Conservation (phyloP, 2,888 invertebrate species). For the Formica aserva region DNA sequence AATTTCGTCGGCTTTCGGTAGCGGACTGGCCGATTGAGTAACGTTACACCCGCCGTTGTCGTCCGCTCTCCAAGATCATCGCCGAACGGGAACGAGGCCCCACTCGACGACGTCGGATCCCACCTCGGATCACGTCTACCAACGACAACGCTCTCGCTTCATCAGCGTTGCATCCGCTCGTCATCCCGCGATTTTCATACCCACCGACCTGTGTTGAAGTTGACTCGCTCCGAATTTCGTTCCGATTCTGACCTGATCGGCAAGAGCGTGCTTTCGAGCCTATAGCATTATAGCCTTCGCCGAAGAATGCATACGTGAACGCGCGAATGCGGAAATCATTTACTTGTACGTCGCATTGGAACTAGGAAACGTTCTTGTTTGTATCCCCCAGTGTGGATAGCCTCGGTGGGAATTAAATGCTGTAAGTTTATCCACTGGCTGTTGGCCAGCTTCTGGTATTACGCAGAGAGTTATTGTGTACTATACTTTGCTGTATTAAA, state of each 20-base stretch:
- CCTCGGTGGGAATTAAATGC: constrained; percentile 21
- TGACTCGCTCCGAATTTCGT: neutral
- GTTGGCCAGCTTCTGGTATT: constrained; percentile 41
- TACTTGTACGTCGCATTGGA: neutral
- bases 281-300: neutral
- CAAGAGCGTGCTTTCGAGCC: neutral
- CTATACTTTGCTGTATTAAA: neutral
- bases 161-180: neutral
- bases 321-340: neutral
- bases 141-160: neutral
- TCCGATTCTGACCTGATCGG: neutral
- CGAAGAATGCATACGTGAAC: neutral
- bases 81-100: neutral
- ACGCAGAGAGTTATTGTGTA: constrained; percentile 24
- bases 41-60: constrained; percentile 30
- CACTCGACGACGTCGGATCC: neutral
- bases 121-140: constrained; percentile 38
- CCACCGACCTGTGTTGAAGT: neutral
- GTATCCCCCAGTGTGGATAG: neutral
- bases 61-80: neutral
- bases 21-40: neutral
- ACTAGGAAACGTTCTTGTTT: neutral
- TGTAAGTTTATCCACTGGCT: constrained; percentile 20
- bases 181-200: neutral
- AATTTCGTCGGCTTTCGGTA: constrained; percentile 54